Conservation (phyloP, 37 sponge, comb jelly and placozoan species). For the Axinella damicornis region DNA sequence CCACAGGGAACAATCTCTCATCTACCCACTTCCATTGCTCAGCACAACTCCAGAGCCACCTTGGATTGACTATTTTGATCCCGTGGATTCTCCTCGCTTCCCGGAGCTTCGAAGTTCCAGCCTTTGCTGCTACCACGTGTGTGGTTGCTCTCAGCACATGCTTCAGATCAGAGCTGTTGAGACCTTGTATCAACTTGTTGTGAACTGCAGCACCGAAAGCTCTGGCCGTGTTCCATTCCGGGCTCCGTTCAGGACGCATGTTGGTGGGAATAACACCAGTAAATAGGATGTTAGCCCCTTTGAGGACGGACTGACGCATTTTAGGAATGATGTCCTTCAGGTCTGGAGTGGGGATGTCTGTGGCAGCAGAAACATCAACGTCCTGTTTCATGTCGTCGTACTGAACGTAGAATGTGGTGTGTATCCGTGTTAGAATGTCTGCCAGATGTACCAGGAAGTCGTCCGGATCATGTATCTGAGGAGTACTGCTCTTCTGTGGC, state of each 20-base stretch:
- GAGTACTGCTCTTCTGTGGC: background rate
- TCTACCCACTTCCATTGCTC: slow-evolving; percentile 87
- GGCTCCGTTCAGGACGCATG: slow-evolving; percentile 71
- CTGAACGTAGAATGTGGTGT: slow-evolving; percentile 78
- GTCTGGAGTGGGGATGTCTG: slow-evolving; percentile 81
- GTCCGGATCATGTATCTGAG: slow-evolving; percentile 81
- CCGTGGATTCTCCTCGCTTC: slow-evolving; percentile 80
- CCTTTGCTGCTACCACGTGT: slow-evolving; percentile 88
- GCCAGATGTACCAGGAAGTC: slow-evolving; percentile 71
- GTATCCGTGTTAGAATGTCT: slow-evolving; percentile 71
- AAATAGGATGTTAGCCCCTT: slow-evolving; percentile 82
- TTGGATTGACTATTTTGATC: slow-evolving; percentile 79
- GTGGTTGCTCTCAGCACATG: slow-evolving; percentile 72
- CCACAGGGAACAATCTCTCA: slow-evolving; percentile 69
- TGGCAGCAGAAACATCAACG: background rate
- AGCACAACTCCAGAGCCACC: slow-evolving; percentile 96
- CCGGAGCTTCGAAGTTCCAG: slow-evolving; percentile 89
- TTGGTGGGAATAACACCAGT: slow-evolving; percentile 97
- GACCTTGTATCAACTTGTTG: slow-evolving; percentile 45
- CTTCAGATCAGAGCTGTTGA: slow-evolving; percentile 37
- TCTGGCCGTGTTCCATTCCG: slow-evolving; percentile 91
- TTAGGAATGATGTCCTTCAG: slow-evolving; percentile 87
- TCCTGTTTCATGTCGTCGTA: slow-evolving; percentile 9
- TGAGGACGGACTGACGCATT: slow-evolving; percentile 78
- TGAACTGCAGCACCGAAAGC: slow-evolving; percentile 91